phyloP scores from a whole-genome alignment of 2,113 vertebrate species.

The Cyanoramphus novaezelandiae region DNA sequence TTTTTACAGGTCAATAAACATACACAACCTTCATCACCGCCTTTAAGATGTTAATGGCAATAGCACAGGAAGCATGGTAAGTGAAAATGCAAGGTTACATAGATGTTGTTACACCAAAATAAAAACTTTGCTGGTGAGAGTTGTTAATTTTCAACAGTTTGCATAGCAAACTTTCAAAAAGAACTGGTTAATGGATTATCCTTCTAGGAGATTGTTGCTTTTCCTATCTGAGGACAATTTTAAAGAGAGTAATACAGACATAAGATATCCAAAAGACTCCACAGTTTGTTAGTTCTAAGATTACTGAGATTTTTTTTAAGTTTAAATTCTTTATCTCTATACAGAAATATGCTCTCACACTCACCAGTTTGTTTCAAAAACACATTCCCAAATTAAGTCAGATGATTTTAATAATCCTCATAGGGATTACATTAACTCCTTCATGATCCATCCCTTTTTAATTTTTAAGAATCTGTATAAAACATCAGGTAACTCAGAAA shows the following conservation, averaged over 20 bases:
- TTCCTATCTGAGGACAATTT: neutral
- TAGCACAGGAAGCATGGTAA: neutral
- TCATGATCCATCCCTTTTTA: neutral
- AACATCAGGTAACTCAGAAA: neutral
- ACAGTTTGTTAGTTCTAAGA: neutral
- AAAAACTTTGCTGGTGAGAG: neutral
- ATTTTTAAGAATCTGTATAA: neutral
- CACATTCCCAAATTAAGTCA: neutral
- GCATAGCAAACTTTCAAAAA: constrained; percentile 1
- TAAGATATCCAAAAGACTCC: neutral
- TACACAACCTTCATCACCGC: neutral
- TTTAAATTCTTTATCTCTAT: neutral
- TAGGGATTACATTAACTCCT: neutral
- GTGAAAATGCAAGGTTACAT: neutral
- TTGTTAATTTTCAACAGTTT: constrained; percentile 50
- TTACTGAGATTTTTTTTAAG: neutral
- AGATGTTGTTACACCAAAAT: neutral
- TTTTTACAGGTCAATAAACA: neutral
- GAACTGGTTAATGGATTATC: constrained; percentile 31
- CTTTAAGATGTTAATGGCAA: neutral
- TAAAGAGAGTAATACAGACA: neutral
- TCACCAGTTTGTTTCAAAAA: neutral
- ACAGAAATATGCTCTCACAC: neutral
- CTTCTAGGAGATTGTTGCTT: neutral
- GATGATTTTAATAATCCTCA: neutral